These are phyloP conservation scores for Sandelia bainsii DNA, from an alignment of 2,797 vertebrate species.

Conservation along the genomic window DNA sequence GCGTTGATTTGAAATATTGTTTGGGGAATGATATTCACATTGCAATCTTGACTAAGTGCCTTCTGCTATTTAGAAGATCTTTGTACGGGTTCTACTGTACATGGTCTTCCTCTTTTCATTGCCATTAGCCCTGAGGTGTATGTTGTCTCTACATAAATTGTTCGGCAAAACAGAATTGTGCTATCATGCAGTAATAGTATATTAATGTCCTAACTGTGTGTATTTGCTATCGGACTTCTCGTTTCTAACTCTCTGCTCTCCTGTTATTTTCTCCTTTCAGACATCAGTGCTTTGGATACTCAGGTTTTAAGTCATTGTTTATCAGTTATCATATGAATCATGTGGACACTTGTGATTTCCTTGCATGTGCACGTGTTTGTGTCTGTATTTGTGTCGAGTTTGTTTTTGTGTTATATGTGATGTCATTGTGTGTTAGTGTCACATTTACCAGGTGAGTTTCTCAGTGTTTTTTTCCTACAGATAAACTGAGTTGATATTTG, in stretches of 20 bases:
- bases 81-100: conserved; percentile 24
- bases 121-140: conserved; percentile 19
- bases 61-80: conserved; percentile 9
- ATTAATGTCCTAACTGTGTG: conserved; percentile 44
- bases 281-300: conserved; percentile 95
- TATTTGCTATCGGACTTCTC: conserved; percentile 38
- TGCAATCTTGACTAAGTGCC: conserved; percentile 5
- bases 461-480: conserved; percentile 28
- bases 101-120: conserved; percentile 41
- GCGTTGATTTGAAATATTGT: conserved; percentile 18
- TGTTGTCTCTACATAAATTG: conserved; percentile 59
- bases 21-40: conserved; percentile 2
- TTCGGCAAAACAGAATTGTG: conserved; percentile 54
- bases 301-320: conserved; percentile 91
- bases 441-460: conserved; percentile 1
- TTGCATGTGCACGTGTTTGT: conserved; percentile 61
- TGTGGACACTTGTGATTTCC: conserved; percentile 39
- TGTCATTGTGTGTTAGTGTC: conserved; percentile 18
- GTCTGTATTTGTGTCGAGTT: conserved; percentile 17
- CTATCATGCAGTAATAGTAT: conserved; percentile 30
- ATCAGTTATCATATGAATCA: conserved; percentile 54
- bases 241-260: conserved; percentile 84
- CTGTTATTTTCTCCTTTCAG: conserved; percentile 92
- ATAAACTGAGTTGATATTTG: conserved; percentile 24
- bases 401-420: conserved; percentile 28